Percentiles rank a stretch among this genome's conserved stretches.
These are phyloP conservation scores for Smutsia gigantea DNA, from an alignment of 2,797 vertebrate genomes.

Conservation along the genomic window DNA sequence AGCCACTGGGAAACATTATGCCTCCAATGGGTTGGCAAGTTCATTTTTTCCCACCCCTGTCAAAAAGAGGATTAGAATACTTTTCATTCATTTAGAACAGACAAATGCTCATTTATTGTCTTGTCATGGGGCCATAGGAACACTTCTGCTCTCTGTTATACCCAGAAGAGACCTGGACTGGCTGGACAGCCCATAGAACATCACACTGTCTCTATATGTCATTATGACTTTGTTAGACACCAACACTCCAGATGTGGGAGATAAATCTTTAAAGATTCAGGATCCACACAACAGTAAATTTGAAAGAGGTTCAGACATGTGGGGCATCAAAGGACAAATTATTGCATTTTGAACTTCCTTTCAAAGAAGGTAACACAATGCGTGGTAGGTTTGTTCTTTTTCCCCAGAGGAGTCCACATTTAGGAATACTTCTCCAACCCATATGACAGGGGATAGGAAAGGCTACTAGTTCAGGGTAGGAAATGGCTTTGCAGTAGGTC, in stretches of 20 bases:
- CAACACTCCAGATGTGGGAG: background rate
- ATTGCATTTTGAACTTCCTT: constrained; percentile 3
- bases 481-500: background rate
- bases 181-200: background rate
- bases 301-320: background rate
- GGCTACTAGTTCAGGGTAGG: background rate
- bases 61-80: background rate
- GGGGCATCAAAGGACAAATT: background rate
- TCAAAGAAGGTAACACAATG: background rate
- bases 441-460: background rate
- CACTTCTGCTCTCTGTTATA: background rate
- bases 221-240: background rate
- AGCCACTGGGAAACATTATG: background rate
- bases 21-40: background rate
- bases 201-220: background rate
- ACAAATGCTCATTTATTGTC: background rate
- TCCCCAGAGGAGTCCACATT: background rate
- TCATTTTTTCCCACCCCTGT: background rate
- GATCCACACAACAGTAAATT: background rate
- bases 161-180: background rate
- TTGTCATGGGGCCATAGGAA: background rate
- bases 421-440: background rate
- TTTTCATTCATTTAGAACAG: background rate
- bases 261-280: background rate
- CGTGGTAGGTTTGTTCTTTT: background rate